Evolutionary conservation across 2,113 vertebrate species (phyloP), one percentile per base, ranked within the genome.

Genomic region (Monopterus albus): DNA sequence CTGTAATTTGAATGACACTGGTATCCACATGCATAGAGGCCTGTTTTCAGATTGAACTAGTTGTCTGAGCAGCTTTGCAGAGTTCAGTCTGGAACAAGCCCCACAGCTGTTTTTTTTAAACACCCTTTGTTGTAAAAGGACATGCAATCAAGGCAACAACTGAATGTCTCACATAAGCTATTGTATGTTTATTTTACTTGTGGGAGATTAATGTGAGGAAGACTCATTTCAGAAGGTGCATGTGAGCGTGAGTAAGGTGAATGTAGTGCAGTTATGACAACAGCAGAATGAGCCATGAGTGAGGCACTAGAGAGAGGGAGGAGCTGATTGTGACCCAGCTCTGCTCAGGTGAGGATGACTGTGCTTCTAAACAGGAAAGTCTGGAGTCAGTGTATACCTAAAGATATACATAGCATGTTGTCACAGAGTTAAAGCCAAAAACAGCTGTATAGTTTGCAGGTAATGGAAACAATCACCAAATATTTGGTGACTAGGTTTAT

Each of bases 301-400:
- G 20, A 62, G 74, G 84, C 68, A 77, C 21, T 8, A 20, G 75
- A 61, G 35, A 21, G 58, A 13, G 17, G 40, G 52, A 39, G 46
- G 43, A 20, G 25, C 6, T 10, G 56, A 35, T 57, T 31, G 23
- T 72, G 15, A 40, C 36, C 23, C 3, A 4, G 23, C 45, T 53
- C 42, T 1, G 0, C 39, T 64, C 65, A 75, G 61, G 75, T 83
- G 72, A 57, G 20, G 38, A 53, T 1, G 49, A 39, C 40, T 26
- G 18, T 4, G 14, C 18, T 20, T 62, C 58, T 28, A 33, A 76
- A 82, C 81, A 38, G 20, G 60, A 35, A 67, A 39, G 26, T 45
- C 25, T 55, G 52, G 33, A 35, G 46, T 15, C 17, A 40, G 9
- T 43, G 39, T 14, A 50, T 17, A 45, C 42, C 26, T 63, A 31